Evolutionary conservation across 1,140 invertebrate species (phyloP), one percentile per base, ranked within the genome.

Genomic region (Pseudomyrmex cubaensis): DNA sequence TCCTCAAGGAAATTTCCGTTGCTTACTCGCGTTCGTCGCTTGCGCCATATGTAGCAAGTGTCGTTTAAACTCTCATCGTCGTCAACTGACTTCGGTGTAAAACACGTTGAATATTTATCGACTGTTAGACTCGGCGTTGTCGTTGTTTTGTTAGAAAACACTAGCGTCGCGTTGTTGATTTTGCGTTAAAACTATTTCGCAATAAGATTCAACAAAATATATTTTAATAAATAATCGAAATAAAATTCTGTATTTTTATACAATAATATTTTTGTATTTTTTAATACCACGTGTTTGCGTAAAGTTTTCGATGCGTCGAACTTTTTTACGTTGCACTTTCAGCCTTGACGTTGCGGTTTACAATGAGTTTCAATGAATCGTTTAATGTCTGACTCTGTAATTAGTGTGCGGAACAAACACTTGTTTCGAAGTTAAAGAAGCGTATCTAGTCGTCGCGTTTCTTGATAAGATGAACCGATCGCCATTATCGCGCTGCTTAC

Each of bases 1-100:
- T 7, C 64, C 54, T 78, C 64, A 15, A 70, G 76, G 52, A 78
- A 78, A 78, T 70, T 78, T 78, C 76, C 76, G 13, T 25, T 44
- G 8, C 8, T n/a, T 20, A 15, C 10, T 69, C 17, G 12, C 20
- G 20, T 20, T 20, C 20, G 0, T 2, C 50, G 20, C 20, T 62
- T 12, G 35, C 63, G 56, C 13, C 25, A 56, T 46, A n/a, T 35
- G 35, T 35, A 35, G 35, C 35, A 35, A 35, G 35, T 35, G 35
- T 35, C 35, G 35, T 35, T 5, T 35, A 35, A 7, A 35, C 5
- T 35, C 35, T 35, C 35, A 35, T 35, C 35, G 46, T 52, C 7
- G 7, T n/a, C n/a, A 0, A 25, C 25, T 25, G 3, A 25, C 25
- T 25, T 25, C 25, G 25, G 0, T 57, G 12, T 46, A 12, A 46